A percentile compares a stretch with the other conserved stretches of the same genome.
phyloP scores from a whole-genome alignment of 2,113 vertebrate genomes.

The Pithys albifrons region DNA sequence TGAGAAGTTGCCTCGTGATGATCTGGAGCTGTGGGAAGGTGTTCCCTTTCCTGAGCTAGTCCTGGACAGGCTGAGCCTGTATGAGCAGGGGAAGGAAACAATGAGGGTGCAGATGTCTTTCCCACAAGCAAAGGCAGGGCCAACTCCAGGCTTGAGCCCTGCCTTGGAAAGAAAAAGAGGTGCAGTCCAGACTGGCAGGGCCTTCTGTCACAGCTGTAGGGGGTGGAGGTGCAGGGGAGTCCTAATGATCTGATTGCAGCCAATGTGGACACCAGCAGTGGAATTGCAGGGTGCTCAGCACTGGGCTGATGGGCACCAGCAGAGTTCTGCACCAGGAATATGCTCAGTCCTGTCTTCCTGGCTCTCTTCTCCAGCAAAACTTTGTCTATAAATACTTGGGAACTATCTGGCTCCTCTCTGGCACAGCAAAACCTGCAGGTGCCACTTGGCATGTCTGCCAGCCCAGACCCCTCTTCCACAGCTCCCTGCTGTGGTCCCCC shows the following conservation, averaged over 20 bases:
- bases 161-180: background rate
- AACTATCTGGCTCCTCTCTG: background rate
- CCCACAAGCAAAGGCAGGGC: background rate
- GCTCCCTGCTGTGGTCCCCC: background rate
- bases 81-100: background rate
- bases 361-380: background rate
- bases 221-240: background rate
- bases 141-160: background rate
- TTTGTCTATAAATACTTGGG: background rate
- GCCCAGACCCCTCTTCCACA: background rate
- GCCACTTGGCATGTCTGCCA: background rate
- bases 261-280: background rate
- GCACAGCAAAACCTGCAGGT: background rate
- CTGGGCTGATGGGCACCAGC: background rate
- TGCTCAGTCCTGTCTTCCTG: background rate
- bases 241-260: background rate
- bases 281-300: background rate
- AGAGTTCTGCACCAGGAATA: background rate
- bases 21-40: background rate
- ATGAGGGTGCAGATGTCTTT: background rate
- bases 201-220: rapidly evolving
- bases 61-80: background rate
- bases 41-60: background rate
- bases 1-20: background rate
- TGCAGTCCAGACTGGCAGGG: background rate